Evolutionary conservation across 2,113 vertebrate genomes (phyloP), one percentile per base, ranked within the genome.

Genomic region (Gambusia holbrooki): DNA sequence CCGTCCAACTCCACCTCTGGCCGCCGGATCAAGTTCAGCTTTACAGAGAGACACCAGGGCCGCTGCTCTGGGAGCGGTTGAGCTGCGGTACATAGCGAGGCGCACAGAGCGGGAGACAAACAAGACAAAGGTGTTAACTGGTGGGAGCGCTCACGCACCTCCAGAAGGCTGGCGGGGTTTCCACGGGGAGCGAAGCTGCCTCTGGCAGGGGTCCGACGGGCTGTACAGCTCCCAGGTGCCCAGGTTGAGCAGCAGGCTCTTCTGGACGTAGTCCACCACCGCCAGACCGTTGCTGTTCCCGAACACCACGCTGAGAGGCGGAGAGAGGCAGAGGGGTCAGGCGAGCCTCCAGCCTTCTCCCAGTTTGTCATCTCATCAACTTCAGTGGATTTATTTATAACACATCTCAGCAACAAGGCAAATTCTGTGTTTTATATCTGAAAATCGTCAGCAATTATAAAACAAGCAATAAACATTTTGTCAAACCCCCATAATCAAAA

Each of bases 251-350:
- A 99, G 94, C 22, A 98, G 93, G 19, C 96, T 94, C 90, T 98
- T 98, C 95, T 99, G 98, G 74, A 99, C 93, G 91, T 98, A 99
- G 94, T 99, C 97, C 77, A 98, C 96, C 91, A 99, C 96, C 1
- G 96, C 97, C 82, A 99, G 96, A 68, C 98, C 98, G 28, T 95
- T 97, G 74, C 96, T 97, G 88, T 98, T 99, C 70, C 98, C 97
- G 90, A 99, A 98, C 93, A 96, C 98, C 91, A 99, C 97, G 79
- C 98, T 99, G 86, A 73, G 82, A 69, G 30, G 81, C 25, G 80
- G 40, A 67, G 4, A 33, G 58, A 35, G 51, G 70, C 10, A 27
- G 15, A 22, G 35, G 35, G 35, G 35, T 37, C 35, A 37, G 10
- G 10, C 5, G 29, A 51, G 68, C 30, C 54, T 71, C 12, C 3